Evolutionary conservation across 1,140 invertebrate species (phyloP).

Genomic region (Pseudomyrmex pallidus): DNA sequence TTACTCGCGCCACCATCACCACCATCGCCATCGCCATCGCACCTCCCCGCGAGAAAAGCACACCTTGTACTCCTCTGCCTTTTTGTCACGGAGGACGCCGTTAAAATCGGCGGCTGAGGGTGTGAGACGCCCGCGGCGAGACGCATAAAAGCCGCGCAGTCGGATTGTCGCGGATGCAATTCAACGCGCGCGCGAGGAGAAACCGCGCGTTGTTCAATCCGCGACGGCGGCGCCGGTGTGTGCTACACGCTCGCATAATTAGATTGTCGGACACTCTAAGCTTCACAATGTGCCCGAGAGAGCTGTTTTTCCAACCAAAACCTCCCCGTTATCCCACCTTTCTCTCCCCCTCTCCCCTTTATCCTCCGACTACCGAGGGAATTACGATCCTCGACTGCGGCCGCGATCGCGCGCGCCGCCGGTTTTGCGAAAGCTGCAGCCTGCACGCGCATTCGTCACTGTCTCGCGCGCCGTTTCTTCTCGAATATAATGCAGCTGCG

Average conservation of each 20-base stretch:
- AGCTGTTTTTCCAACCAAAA: slow-evolving; percentile 32
- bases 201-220: no score
- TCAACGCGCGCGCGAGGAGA: no score
- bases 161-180: no score
- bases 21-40: no score
- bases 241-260: slow-evolving; percentile 20
- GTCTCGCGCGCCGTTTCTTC: slow-evolving; percentile 21
- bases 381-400: background rate
- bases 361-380: background rate
- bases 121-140: no score
- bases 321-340: no score
- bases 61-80: background rate
- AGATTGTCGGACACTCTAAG: slow-evolving; percentile 11
- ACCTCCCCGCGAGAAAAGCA: background rate
- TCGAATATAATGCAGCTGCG: background rate
- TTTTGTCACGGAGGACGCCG: background rate
- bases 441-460: slow-evolving; percentile 23
- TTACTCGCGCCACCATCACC: slow-evolving; percentile 7
- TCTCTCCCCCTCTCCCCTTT: no score
- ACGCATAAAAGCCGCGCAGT: no score
- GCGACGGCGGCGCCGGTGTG: background rate
- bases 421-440: slow-evolving; percentile 20
- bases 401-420: background rate
- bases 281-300: background rate
- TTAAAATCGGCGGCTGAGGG: slow-evolving; percentile 7